A percentile compares a stretch with the other conserved stretches of the same genome.
Conservation (phyloP, 37 sponge, comb jelly and placozoan species). For the Aplysina aerophoba region DNA sequence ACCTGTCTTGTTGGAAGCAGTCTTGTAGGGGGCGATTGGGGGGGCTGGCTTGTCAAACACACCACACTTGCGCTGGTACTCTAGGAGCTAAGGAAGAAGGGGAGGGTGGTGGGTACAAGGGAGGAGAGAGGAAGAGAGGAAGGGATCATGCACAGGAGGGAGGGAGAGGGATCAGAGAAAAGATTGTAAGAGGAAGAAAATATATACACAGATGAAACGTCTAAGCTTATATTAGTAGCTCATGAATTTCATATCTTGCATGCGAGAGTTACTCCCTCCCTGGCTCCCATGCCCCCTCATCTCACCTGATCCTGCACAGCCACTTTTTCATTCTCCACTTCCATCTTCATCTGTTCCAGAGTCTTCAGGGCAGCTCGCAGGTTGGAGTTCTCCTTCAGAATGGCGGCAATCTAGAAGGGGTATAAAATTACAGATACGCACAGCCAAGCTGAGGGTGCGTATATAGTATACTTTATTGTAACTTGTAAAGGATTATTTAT, state of each 20-base stretch:
- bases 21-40: not conserved
- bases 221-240: no score
- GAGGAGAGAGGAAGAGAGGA: no score
- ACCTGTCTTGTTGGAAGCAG: not conserved
- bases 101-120: not conserved
- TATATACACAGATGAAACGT: no score
- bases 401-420: not conserved
- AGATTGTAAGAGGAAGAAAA: no score
- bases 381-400: slow-evolving; percentile 24
- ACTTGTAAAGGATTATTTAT: no score
- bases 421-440: not conserved
- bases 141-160: no score
- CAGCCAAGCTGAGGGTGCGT: no score
- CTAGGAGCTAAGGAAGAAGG: not conserved
- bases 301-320: slow-evolving; percentile 11
- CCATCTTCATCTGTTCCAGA: not conserved
- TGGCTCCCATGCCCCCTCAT: no score
- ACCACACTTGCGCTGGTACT: not conserved
- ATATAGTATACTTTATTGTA: no score
- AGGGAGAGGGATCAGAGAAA: no score
- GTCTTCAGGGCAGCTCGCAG: not conserved
- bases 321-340: slow-evolving; percentile 2
- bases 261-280: no score
- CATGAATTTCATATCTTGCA: no score
- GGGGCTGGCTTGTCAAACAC: not conserved